Conservation (phyloP, 2,888 invertebrate species). For the Drosophila siamana region DNA sequence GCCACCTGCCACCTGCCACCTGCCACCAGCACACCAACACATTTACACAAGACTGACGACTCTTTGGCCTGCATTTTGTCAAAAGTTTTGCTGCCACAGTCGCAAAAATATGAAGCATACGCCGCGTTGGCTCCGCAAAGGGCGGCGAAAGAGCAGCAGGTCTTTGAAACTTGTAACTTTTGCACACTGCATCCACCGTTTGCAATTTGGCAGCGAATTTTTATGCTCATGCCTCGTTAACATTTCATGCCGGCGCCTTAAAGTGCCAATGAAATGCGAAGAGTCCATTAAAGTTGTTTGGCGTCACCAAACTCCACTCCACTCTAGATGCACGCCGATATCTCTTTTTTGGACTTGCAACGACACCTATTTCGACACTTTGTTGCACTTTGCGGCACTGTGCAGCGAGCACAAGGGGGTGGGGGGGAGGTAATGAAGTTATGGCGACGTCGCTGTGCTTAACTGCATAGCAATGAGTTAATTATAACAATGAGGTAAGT, state of each 20-base stretch:
- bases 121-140: slow-evolving; percentile 27
- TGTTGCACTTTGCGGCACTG: slow-evolving; percentile 21
- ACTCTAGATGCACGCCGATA: too few species aligned
- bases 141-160: not conserved
- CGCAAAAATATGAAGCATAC: slow-evolving; percentile 41
- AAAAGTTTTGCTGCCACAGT: slow-evolving; percentile 38
- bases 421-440: slow-evolving; percentile 12
- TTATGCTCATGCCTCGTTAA: slow-evolving; percentile 1
- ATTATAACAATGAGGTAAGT: slow-evolving; percentile 21
- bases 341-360: too few species aligned
- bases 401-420: not conserved
- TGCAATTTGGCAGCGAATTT: slow-evolving; percentile 1
- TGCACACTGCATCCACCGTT: slow-evolving; percentile 27
- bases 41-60: slow-evolving; percentile 1
- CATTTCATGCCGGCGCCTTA: not conserved
- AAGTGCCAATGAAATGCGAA: not conserved
- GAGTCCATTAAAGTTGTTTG: not conserved
- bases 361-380: too few species aligned
- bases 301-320: too few species aligned
- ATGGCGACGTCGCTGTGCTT: slow-evolving; percentile 2
- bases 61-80: slow-evolving; percentile 33
- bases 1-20: not conserved
- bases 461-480: slow-evolving; percentile 26
- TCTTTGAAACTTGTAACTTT: not conserved
- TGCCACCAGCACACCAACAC: not conserved